phyloP scores from a whole-genome alignment of 2,888 invertebrate species.

The Leptothorax acervorum region DNA sequence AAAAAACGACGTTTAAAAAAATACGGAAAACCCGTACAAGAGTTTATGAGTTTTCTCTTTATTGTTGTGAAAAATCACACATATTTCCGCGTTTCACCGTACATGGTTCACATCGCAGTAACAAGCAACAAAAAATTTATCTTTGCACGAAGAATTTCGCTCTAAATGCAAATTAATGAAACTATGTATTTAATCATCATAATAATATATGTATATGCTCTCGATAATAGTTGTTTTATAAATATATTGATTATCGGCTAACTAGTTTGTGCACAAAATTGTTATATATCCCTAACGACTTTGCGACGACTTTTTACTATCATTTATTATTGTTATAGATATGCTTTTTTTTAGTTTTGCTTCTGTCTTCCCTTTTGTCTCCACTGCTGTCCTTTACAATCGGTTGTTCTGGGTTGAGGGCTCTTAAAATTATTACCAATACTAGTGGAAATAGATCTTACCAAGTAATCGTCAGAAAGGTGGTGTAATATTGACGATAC shows the following conservation, averaged over 20 bases:
- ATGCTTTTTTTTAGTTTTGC: too few species aligned
- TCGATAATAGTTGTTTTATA: not conserved
- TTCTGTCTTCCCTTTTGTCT: not conserved
- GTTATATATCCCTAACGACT: not conserved
- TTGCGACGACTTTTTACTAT: not conserved
- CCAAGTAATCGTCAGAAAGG: not conserved
- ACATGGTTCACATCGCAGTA: not conserved
- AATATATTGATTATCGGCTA: not conserved
- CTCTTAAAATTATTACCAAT: not conserved
- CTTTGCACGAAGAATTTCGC: not conserved
- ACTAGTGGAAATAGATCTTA: not conserved
- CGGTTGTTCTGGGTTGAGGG: not conserved
- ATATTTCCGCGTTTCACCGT: not conserved
- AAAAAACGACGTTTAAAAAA: not conserved
- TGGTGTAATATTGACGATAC: not conserved
- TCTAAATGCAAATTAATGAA: not conserved
- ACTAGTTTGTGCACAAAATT: not conserved
- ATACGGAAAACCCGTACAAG: not conserved
- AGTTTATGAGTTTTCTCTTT: not conserved
- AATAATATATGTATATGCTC: not conserved
- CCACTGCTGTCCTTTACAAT: not conserved
- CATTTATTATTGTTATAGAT: not conserved
- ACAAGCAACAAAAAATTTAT: not conserved
- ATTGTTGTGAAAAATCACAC: not conserved
- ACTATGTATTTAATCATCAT: not conserved